A percentile compares a stretch with the other conserved stretches of the same genome.
Conservation (phyloP, 2,113 vertebrate genomes). For the Colinus virginianus region DNA sequence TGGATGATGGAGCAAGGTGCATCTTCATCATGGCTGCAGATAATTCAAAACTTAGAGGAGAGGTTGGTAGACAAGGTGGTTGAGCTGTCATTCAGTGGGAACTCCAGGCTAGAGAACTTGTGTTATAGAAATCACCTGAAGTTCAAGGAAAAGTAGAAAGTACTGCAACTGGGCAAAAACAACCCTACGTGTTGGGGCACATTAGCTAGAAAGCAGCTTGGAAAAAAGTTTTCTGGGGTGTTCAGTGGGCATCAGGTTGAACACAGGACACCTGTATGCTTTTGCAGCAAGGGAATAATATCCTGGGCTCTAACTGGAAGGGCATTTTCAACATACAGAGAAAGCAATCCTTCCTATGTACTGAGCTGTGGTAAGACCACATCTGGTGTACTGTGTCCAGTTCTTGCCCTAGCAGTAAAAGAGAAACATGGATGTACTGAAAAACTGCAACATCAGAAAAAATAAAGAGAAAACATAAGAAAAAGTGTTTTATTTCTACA, state of each 20-base stretch:
- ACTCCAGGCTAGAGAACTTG: neutral
- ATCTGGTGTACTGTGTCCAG: neutral
- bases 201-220: neutral
- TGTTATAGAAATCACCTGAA: neutral
- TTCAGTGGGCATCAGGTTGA: neutral
- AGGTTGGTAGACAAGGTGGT: neutral
- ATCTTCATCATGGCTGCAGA: neutral
- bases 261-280: neutral
- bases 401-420: neutral
- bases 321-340: too few relatives aligned
- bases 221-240: fast-evolving
- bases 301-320: neutral
- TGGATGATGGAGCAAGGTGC: neutral
- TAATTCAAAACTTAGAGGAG: neutral
- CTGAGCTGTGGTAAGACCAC: neutral
- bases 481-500: neutral
- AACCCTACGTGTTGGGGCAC: fast-evolving
- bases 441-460: neutral
- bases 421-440: neutral
- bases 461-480: neutral
- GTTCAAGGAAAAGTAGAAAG: neutral
- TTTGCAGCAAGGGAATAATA: neutral
- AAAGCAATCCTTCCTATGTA: neutral
- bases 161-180: neutral
- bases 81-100: neutral